Evolutionary conservation across 2,888 invertebrate species (phyloP).

Genomic region (Thymelicus sylvestris): DNA sequence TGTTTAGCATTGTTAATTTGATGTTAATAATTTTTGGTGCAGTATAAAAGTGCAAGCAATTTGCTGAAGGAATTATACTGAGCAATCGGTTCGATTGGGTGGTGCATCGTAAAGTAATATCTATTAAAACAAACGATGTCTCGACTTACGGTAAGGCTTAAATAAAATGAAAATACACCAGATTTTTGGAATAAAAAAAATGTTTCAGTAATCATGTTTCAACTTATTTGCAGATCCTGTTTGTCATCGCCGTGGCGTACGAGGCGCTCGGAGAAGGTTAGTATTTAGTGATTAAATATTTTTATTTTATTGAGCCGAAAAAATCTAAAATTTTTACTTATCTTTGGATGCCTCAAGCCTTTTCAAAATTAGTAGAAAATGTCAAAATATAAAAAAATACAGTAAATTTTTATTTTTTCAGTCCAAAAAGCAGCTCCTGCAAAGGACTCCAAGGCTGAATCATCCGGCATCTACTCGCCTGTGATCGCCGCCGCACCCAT

Average conservation of each 20-base stretch:
- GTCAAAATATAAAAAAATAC: too few species aligned
- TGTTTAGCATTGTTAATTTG: constrained; percentile 78
- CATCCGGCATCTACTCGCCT: constrained; percentile 53
- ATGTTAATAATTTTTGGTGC: constrained; percentile 74
- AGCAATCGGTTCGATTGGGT: constrained; percentile 61
- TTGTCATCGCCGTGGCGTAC: constrained; percentile 76
- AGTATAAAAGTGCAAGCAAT: constrained; percentile 77
- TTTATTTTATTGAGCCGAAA: too few species aligned
- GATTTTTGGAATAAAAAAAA: too few species aligned
- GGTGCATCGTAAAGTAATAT: constrained; percentile 54
- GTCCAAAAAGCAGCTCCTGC: constrained; percentile 48
- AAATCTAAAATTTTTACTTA: too few species aligned
- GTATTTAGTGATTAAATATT: constrained; percentile 33
- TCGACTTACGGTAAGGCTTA: constrained; percentile 71
- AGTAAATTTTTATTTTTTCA: constrained; percentile 32
- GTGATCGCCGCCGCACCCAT: constrained; percentile 43
- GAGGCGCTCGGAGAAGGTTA: constrained; percentile 73
- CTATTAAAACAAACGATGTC: constrained; percentile 62
- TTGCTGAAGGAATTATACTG: constrained; percentile 59
- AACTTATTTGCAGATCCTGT: constrained; percentile 67
- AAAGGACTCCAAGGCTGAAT: constrained; percentile 60
- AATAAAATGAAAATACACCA: not conserved
- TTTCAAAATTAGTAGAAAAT: too few species aligned
- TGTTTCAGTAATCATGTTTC: not conserved
- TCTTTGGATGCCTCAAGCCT: too few species aligned